phyloP scores from a whole-genome alignment of 2,113 vertebrate species.

The Mohoua ochrocephala region DNA sequence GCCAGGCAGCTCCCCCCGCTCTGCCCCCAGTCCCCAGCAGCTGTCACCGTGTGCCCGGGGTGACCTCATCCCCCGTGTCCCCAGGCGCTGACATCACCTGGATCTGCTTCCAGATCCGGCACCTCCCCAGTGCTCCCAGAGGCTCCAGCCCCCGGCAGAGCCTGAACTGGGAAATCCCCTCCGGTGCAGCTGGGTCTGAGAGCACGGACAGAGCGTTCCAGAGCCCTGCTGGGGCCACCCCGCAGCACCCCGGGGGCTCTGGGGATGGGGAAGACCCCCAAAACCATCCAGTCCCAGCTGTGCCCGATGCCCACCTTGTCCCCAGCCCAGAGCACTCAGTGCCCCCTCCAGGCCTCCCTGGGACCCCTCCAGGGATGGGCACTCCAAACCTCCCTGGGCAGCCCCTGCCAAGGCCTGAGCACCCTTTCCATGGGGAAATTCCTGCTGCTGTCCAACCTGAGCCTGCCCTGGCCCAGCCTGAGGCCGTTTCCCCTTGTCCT shows the following conservation, averaged over 20 bases:
- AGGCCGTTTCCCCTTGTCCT: not conserved
- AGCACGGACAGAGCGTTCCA: accelerated
- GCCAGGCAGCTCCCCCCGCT: not conserved
- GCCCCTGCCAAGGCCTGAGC: not conserved
- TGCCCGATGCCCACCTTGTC: not conserved
- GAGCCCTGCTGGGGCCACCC: not conserved
- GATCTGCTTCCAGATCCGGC: not conserved
- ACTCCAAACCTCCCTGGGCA: not conserved
- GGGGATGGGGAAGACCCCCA: not conserved
- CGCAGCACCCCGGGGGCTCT: not conserved
- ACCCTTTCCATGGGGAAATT: not conserved
- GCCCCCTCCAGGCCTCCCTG: not conserved
- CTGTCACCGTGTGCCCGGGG: not conserved
- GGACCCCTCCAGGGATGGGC: not conserved
- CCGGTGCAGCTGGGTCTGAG: not conserved
- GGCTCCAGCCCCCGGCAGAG: not conserved
- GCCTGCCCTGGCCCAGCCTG: not conserved
- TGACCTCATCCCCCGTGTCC: not conserved
- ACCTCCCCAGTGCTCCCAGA: not conserved
- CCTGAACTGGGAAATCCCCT: not conserved
- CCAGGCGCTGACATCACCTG: not conserved
- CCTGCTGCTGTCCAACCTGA: not conserved
- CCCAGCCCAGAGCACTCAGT: not conserved
- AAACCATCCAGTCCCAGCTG: not conserved
- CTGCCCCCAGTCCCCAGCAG: not conserved